Evolutionary conservation across 2,113 vertebrate genomes (phyloP).

Genomic region (Callopanchax toddi): DNA sequence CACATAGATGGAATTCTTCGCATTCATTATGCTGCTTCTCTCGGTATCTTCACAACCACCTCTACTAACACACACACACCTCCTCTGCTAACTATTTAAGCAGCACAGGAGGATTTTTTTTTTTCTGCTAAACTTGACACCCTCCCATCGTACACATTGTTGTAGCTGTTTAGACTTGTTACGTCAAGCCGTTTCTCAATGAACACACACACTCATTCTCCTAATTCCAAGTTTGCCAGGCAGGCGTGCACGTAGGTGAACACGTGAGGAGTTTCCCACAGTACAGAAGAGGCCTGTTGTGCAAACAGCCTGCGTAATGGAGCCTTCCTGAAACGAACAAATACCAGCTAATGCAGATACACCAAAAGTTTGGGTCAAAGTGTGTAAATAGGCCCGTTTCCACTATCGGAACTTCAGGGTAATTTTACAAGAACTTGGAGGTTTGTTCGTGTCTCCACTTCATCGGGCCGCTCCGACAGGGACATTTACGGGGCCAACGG

Average conservation of each 20-base stretch:
- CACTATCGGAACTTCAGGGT: too few relatives aligned
- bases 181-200: conserved; percentile 62
- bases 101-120: conserved; percentile 6
- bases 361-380: conserved; percentile 7
- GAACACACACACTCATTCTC: conserved; percentile 31
- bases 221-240: conserved; percentile 14
- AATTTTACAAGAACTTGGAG: too few relatives aligned
- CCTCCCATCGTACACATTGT: conserved; percentile 43
- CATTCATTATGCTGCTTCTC: neutral
- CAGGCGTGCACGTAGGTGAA: conserved; percentile 13
- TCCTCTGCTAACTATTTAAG: too few relatives aligned
- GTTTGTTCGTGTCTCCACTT: too few relatives aligned
- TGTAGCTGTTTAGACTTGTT: conserved; percentile 73
- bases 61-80: too few relatives aligned
- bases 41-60: too few relatives aligned
- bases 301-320: conserved; percentile 49
- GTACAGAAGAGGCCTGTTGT: conserved; percentile 51
- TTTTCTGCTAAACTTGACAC: conserved; percentile 26
- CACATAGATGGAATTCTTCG: conserved; percentile 1
- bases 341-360: neutral
- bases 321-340: conserved; percentile 40
- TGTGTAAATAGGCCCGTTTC: neutral
- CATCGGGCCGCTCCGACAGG: too few relatives aligned
- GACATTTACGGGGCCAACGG: too few relatives aligned
- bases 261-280: conserved; percentile 69